Percentiles rank a stretch among this genome's conserved stretches.
These are phyloP conservation scores for Aplysina aerophoba DNA, from an alignment of 37 sponge, comb jelly and placozoan genomes.

Conservation along the genomic window DNA sequence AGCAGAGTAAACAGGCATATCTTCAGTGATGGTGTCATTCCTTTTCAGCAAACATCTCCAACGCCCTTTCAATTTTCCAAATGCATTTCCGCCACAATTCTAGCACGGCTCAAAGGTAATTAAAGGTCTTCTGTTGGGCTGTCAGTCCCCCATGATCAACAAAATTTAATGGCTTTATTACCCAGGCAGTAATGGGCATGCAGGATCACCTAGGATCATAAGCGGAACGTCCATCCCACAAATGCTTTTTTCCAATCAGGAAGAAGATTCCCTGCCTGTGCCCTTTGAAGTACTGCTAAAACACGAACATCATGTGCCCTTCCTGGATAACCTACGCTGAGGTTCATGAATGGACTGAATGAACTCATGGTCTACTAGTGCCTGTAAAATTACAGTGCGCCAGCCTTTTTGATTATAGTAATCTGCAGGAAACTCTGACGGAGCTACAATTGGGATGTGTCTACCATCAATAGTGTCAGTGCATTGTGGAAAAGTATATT, in stretches of 20 bases:
- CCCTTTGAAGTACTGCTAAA: background rate
- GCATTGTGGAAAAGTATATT: constrained; percentile 30
- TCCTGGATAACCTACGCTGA: background rate
- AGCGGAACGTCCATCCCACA: no score
- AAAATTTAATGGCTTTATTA: background rate
- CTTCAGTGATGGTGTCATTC: no score
- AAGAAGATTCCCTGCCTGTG: background rate
- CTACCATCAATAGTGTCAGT: background rate
- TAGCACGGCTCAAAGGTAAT: background rate
- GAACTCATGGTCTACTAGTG: background rate
- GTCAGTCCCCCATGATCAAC: background rate
- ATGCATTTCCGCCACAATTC: no score
- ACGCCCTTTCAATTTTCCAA: no score
- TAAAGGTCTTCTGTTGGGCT: background rate
- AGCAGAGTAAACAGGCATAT: no score
- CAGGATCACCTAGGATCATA: no score
- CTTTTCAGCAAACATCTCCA: no score
- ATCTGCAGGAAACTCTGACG: background rate
- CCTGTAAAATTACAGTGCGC: background rate
- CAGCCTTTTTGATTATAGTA: background rate
- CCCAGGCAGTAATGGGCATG: background rate
- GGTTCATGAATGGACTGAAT: background rate
- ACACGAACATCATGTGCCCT: background rate
- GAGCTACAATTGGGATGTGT: background rate
- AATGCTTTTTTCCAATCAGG: background rate